These are phyloP conservation scores for Tribolium castaneum DNA, from an alignment of 1,140 invertebrate species.

Conservation along the genomic window DNA sequence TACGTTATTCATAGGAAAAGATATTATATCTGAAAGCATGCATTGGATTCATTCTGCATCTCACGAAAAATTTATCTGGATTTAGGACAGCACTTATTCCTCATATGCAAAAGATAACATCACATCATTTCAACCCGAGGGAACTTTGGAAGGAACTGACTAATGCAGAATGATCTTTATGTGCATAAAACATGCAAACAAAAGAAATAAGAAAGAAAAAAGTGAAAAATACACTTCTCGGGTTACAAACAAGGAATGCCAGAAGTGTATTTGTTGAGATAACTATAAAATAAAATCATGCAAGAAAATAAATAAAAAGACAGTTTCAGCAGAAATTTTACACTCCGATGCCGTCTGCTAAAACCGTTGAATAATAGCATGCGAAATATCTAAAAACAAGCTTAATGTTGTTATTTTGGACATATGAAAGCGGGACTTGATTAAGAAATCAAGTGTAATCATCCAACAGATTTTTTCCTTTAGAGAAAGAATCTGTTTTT, in stretches of 20 bases:
- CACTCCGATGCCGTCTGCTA: background rate
- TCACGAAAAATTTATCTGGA: background rate
- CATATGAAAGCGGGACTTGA: constrained; percentile 23
- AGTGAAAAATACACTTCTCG: constrained; percentile 41
- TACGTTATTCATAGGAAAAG: constrained; percentile 38
- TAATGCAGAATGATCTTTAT: constrained; percentile 41
- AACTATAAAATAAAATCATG: constrained; percentile 18
- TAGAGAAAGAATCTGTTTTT: constrained; percentile 28
- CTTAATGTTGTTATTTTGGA: constrained; percentile 32
- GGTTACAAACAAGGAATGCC: background rate
- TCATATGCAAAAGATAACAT: too few species aligned
- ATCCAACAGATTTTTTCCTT: constrained; percentile 40
- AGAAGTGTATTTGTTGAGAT: background rate
- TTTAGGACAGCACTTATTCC: background rate
- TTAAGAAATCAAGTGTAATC: background rate
- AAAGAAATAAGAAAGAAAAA: constrained; percentile 43
- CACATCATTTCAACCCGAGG: too few species aligned
- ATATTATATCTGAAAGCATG: constrained; percentile 16
- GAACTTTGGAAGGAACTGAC: background rate
- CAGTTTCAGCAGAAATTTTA: constrained; percentile 22
- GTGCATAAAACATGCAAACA: constrained; percentile 52
- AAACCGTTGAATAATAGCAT: constrained; percentile 10
- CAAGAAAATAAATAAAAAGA: constrained; percentile 17
- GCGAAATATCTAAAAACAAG: constrained; percentile 36
- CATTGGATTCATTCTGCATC: constrained; percentile 20